phyloP scores from a whole-genome alignment of 1,140 invertebrate genomes.

The Acyrthosiphon pisum region DNA sequence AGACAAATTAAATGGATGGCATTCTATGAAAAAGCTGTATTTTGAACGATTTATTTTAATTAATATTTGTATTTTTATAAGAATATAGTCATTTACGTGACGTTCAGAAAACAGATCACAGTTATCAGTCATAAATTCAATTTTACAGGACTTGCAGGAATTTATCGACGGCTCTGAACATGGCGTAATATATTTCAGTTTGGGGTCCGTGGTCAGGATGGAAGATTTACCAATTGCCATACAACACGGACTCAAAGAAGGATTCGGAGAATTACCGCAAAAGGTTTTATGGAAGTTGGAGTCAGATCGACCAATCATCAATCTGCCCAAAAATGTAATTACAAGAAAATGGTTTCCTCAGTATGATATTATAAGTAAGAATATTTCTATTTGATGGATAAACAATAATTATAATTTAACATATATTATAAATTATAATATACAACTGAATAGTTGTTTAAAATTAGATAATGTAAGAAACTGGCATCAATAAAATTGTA shows the following conservation, averaged over 20 bases:
- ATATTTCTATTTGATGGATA: not conserved
- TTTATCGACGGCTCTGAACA: conserved; percentile 62
- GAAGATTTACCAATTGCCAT: conserved; percentile 61
- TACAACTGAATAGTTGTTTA: not conserved
- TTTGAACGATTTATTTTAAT: not conserved
- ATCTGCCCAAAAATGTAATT: conserved; percentile 39
- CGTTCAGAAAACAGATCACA: not conserved
- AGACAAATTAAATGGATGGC: not conserved
- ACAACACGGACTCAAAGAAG: conserved; percentile 63
- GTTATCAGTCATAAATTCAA: not conserved
- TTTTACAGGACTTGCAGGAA: conserved; percentile 59
- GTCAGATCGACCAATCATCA: conserved; percentile 56
- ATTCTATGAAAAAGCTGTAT: not conserved
- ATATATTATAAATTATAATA: not conserved
- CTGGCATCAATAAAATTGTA: no score
- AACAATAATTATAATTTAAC: not conserved
- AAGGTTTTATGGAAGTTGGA: conserved; percentile 67
- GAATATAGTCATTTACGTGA: not conserved
- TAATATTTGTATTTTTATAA: not conserved
- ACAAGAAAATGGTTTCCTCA: conserved; percentile 63
- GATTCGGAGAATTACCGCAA: conserved; percentile 65
- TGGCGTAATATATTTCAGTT: conserved; percentile 74
- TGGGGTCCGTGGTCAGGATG: conserved; percentile 66
- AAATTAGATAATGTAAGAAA: not conserved
- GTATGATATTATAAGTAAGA: conserved; percentile 56